phyloP scores from a whole-genome alignment of 2,113 vertebrate genomes.

The Nesoenas mayeri region DNA sequence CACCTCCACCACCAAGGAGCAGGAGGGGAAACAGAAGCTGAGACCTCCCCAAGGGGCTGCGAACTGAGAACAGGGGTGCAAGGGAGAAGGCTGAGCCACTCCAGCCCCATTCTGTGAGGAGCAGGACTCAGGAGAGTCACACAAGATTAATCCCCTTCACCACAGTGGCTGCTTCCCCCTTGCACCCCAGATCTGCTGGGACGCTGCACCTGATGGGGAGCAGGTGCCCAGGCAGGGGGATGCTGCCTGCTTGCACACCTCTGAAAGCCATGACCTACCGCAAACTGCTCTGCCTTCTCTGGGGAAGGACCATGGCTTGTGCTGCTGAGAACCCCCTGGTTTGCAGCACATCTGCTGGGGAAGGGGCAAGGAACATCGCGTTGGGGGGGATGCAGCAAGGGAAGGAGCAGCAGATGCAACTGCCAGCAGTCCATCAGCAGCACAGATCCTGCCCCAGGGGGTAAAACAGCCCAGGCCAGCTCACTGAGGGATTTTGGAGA shows the following conservation, averaged over 20 bases:
- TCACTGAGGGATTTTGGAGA: not conserved
- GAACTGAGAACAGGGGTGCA: accelerated
- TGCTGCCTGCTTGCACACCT: accelerated
- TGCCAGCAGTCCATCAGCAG: not conserved
- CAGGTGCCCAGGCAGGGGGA: too few species aligned
- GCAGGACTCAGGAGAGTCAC: not conserved
- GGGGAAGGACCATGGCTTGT: accelerated
- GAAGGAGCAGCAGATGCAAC: not conserved
- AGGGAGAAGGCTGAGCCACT: not conserved
- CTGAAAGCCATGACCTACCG: not conserved
- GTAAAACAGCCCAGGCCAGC: not conserved
- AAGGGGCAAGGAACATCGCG: not conserved
- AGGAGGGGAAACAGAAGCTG: not conserved
- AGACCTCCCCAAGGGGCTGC: not conserved
- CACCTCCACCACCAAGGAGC: not conserved
- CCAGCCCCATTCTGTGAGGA: not conserved
- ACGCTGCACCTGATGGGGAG: not conserved
- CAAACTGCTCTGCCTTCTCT: not conserved
- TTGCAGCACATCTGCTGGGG: not conserved
- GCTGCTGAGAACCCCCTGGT: not conserved
- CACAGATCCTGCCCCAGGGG: accelerated
- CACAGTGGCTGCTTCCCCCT: accelerated
- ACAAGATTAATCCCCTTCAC: not conserved
- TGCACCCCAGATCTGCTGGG: accelerated
- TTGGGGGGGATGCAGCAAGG: accelerated